Percentiles rank a stretch among this genome's conserved stretches.
phyloP scores from a whole-genome alignment of 2,888 invertebrate genomes.

The Sminthurides aquaticus region DNA sequence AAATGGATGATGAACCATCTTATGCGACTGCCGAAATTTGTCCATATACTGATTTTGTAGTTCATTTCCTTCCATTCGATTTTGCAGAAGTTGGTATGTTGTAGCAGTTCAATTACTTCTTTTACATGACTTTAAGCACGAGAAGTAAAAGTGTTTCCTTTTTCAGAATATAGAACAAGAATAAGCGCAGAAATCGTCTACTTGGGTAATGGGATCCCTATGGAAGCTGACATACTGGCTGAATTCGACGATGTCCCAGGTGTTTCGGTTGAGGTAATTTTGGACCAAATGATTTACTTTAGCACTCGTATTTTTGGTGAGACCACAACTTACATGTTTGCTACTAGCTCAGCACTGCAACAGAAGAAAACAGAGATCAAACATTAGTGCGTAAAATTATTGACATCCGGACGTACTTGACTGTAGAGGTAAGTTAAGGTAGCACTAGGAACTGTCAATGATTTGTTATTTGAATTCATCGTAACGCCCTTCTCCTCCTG shows the following conservation, averaged over 20 bases:
- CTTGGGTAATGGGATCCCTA: constrained; percentile 27
- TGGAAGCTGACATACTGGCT: constrained; percentile 35
- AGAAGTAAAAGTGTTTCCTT: not conserved
- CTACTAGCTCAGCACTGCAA: constrained; percentile 12
- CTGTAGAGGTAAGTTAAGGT: constrained; percentile 24
- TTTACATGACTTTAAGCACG: too few relatives aligned
- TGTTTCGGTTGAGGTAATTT: constrained; percentile 26
- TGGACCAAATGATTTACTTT: too few relatives aligned
- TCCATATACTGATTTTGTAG: constrained; percentile 30
- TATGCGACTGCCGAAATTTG: constrained; percentile 21
- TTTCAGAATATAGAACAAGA: constrained; percentile 23
- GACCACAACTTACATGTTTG: too few relatives aligned
- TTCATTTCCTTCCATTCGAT: constrained; percentile 27
- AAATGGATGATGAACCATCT: not conserved
- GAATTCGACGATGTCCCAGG: constrained; percentile 34
- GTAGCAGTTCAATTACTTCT: not conserved
- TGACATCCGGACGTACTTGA: constrained; percentile 35
- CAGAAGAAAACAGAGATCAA: constrained; percentile 26
- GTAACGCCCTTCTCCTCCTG: not conserved
- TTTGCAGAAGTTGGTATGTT: constrained; percentile 32
- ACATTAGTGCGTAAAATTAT: constrained; percentile 36
- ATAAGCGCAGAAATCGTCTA: constrained; percentile 35
- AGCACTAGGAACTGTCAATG: too few relatives aligned
- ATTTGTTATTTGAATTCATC: not conserved
- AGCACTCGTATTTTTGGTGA: too few relatives aligned